Evolutionary conservation across 37 sponge, comb jelly and placozoan species (phyloP).

Genomic region (Eunapius fragilis): DNA sequence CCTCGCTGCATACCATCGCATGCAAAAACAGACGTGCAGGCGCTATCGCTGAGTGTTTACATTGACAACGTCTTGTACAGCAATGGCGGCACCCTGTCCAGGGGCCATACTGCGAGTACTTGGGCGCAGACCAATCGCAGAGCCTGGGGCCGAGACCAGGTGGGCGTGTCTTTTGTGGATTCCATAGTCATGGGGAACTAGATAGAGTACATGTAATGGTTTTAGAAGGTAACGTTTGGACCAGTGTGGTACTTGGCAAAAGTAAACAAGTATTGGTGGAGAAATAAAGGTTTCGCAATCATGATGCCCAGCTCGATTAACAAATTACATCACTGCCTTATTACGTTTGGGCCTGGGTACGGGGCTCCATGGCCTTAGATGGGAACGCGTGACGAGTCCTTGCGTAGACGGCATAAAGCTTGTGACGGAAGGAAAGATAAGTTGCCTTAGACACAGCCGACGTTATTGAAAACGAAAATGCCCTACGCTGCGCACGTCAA

Average conservation of each 20-base stretch:
- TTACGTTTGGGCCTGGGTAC: neutral
- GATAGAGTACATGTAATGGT: too few species aligned
- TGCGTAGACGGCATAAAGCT: neutral
- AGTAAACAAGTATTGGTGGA: too few species aligned
- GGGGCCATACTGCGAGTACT: conserved; percentile 31
- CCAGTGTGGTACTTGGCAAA: too few species aligned
- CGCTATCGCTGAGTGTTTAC: neutral
- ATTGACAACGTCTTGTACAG: neutral
- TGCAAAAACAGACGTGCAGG: neutral
- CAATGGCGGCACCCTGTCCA: neutral
- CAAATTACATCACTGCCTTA: neutral
- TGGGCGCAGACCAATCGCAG: conserved; percentile 66
- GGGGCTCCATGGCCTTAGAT: neutral
- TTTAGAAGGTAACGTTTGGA: too few species aligned
- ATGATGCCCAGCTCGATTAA: too few species aligned
- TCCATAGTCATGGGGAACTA: too few species aligned
- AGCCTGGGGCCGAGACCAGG: too few species aligned
- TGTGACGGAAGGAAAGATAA: neutral
- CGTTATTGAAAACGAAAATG: neutral
- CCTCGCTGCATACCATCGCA: too few species aligned
- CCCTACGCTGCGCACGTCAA: neutral
- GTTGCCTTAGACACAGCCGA: neutral
- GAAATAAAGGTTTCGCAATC: too few species aligned
- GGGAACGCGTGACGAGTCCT: neutral
- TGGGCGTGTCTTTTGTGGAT: too few species aligned